These are phyloP conservation scores for Xenus cinereus DNA, from an alignment of 2,113 vertebrate species.

Conservation along the genomic window DNA sequence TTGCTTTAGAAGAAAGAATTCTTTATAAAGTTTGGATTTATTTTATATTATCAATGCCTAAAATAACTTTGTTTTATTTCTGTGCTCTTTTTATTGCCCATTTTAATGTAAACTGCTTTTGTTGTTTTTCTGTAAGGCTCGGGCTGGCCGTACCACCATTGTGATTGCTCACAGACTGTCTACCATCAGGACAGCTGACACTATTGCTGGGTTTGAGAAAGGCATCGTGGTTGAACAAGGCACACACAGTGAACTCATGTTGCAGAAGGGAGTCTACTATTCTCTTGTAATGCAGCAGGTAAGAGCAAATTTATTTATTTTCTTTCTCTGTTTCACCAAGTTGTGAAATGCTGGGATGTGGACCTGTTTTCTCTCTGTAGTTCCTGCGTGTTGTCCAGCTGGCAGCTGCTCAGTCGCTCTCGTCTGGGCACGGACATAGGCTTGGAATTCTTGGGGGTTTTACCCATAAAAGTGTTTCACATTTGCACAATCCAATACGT, in stretches of 20 bases:
- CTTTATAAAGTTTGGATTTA: not conserved
- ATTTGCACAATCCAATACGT: not conserved
- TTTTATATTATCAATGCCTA: not conserved
- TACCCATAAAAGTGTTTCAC: not conserved
- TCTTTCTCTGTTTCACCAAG: not conserved
- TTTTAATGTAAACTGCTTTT: not conserved
- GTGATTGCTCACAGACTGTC: constrained; percentile 81
- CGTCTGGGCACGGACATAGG: not conserved
- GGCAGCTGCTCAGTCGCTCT: not conserved
- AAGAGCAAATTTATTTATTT: not conserved
- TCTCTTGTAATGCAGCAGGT: constrained; percentile 80
- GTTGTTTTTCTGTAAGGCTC: constrained; percentile 61
- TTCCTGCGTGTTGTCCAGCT: not conserved
- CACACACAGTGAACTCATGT: constrained; percentile 76
- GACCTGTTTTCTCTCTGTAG: not conserved
- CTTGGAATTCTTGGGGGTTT: not conserved
- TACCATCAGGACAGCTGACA: constrained; percentile 76
- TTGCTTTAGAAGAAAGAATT: not conserved
- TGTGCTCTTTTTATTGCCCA: not conserved
- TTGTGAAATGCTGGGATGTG: not conserved
- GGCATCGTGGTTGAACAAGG: constrained; percentile 75
- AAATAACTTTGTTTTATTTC: not conserved
- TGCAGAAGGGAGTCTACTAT: constrained; percentile 75
- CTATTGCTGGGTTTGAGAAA: constrained; percentile 75
- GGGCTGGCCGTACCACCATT: constrained; percentile 78